Evolutionary conservation across 2,113 vertebrate genomes (phyloP), one percentile per base, ranked within the genome.

Genomic region (Acanthisitta chloris): DNA sequence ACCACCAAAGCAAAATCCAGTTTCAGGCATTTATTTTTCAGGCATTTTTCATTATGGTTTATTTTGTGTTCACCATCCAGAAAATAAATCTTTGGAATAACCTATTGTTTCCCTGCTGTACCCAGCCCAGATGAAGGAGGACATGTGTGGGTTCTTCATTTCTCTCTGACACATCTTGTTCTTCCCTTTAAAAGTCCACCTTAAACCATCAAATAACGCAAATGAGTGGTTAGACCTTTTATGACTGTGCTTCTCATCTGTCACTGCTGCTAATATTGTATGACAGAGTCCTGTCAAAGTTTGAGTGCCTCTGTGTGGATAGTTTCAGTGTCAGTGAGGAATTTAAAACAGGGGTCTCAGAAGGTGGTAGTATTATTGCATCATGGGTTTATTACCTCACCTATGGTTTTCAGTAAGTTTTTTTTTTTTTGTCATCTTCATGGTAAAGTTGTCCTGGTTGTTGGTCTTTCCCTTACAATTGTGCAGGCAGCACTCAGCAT

Each of bases 51-150:
- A n/a, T 54, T 78, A 25, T 26, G 20, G 12, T 25, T 81, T 83
- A 25, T 67, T 91, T 92, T 69, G 7, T 69, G 38, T 57, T 87
- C 23, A 24, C 11, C 16, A 34, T 17, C 13, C 61, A 52, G 74
- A 91, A 93, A 62, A 93, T 26, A 78, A 81, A 71, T 62, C 38
- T 86, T 43, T 58, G 38, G 55, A 94, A n/a, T 31, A 79, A 66
- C 3, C 23, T 40, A 17, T 65, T 0, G 1, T 78, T 90, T 84
- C 21, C 8, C 36, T 55, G 23, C 9, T 71, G 9, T 73, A 72
- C 5, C 3, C 14, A 57, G 13, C 28, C 21, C 52, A 59, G 12
- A 84, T 43, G 24, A 25, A 29, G 77, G 18, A 77, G 13, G 13
- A 62, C 2, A 1, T 26, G 6, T 5, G 1, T 67, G 66, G 52